phyloP scores from a whole-genome alignment of 2,888 invertebrate genomes.

The Terebella lapidaria region DNA sequence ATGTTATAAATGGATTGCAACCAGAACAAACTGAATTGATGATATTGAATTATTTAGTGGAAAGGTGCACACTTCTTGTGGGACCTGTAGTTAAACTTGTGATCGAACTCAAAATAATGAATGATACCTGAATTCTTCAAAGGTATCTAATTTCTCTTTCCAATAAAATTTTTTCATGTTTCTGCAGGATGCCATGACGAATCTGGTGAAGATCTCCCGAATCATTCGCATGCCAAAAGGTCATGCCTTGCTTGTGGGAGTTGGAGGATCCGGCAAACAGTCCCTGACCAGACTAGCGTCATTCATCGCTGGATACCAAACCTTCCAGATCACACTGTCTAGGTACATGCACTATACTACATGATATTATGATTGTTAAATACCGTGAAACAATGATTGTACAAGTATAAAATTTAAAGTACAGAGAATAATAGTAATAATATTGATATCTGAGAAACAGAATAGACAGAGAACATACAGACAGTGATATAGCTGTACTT shows the following conservation, averaged over 20 bases:
- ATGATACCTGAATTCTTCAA: too few species aligned
- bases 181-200: slow-evolving; percentile 79
- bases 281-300: slow-evolving; percentile 92
- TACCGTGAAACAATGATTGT: neutral
- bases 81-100: too few species aligned
- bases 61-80: too few species aligned
- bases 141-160: too few species aligned
- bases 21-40: too few species aligned
- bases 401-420: neutral
- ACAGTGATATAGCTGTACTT: too few species aligned
- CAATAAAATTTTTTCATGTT: neutral
- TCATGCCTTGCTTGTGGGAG: slow-evolving; percentile 91
- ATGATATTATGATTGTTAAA: neutral
- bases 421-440: neutral
- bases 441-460: too few species aligned
- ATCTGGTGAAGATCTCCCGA: slow-evolving; percentile 88
- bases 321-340: slow-evolving; percentile 90
- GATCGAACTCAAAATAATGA: too few species aligned
- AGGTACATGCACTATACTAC: slow-evolving; percentile 56
- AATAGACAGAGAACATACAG: too few species aligned
- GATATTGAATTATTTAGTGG: too few species aligned
- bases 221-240: slow-evolving; percentile 91
- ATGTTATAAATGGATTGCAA: too few species aligned
- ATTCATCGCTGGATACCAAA: slow-evolving; percentile 94
- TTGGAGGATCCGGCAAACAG: slow-evolving; percentile 96